These are phyloP conservation scores for Etheostoma cragini DNA, from an alignment of 2,113 vertebrate genomes.

Conservation along the genomic window DNA sequence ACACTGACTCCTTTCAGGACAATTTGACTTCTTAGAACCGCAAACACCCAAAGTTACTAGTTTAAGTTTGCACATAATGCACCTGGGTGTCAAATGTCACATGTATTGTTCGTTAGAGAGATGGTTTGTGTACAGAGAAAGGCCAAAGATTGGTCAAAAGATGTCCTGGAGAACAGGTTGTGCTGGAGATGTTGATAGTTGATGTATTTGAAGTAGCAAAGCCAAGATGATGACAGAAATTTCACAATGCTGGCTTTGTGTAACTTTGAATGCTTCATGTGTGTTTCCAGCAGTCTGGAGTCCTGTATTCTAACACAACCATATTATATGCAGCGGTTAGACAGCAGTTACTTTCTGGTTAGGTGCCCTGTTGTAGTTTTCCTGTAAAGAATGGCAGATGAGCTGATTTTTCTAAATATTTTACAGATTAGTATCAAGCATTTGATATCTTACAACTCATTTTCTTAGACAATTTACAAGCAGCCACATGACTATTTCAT, in stretches of 20 bases:
- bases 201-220: conserved; percentile 15
- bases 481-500: too few species aligned
- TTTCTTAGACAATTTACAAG: too few species aligned
- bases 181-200: conserved; percentile 31
- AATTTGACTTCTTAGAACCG: conserved; percentile 24
- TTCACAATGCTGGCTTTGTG: conserved; percentile 50
- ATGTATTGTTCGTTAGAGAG: conserved; percentile 23
- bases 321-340: not conserved
- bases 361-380: too few species aligned
- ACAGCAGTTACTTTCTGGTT: not conserved
- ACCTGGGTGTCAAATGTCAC: conserved; percentile 22
- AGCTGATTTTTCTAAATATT: too few species aligned
- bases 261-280: not conserved
- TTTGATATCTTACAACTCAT: too few species aligned
- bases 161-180: conserved; percentile 27
- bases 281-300: not conserved
- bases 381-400: too few species aligned
- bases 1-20: not conserved
- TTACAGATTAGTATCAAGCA: too few species aligned
- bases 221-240: not conserved
- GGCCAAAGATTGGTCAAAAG: conserved; percentile 19
- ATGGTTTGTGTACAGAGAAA: conserved; percentile 46
- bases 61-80: conserved; percentile 25
- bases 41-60: conserved; percentile 50
- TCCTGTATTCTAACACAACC: not conserved